A percentile compares a stretch with the other conserved stretches of the same genome.
Evolutionary conservation across 2,113 vertebrate species (phyloP).

Genomic region (Zosterops japonicus): DNA sequence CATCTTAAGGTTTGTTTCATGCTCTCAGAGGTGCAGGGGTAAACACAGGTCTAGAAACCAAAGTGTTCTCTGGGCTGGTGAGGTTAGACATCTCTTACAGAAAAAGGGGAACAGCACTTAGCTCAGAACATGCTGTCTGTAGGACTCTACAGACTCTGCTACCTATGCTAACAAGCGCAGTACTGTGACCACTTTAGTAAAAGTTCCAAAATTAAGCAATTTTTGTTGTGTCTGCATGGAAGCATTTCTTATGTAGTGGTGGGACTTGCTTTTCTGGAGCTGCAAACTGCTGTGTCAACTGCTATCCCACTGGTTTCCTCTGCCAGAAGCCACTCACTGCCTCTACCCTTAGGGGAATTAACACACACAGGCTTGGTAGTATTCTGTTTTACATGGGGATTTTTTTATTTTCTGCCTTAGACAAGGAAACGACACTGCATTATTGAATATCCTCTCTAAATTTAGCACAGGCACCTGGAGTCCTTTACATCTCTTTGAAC

Average conservation of each 20-base stretch:
- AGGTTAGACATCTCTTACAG: not conserved
- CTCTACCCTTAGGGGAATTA: not conserved
- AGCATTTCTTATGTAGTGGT: not conserved
- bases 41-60: not conserved
- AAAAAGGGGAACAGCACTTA: not conserved
- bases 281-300: not conserved
- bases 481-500: not conserved
- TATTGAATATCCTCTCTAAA: not conserved
- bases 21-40: not conserved
- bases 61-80: not conserved
- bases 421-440: not conserved
- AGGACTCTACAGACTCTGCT: not conserved
- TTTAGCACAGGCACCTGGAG: not conserved
- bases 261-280: not conserved
- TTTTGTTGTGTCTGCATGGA: rapidly evolving
- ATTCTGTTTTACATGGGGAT: not conserved
- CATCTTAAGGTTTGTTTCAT: not conserved
- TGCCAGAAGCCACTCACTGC: not conserved
- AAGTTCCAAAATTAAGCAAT: not conserved
- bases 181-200: not conserved
- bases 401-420: not conserved
- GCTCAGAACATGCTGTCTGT: not conserved
- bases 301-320: not conserved
- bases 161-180: not conserved
- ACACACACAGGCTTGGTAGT: not conserved